Percentiles rank a stretch among this genome's conserved stretches.
phyloP scores from a whole-genome alignment of 2,888 invertebrate genomes.

The Myathropa florea region DNA sequence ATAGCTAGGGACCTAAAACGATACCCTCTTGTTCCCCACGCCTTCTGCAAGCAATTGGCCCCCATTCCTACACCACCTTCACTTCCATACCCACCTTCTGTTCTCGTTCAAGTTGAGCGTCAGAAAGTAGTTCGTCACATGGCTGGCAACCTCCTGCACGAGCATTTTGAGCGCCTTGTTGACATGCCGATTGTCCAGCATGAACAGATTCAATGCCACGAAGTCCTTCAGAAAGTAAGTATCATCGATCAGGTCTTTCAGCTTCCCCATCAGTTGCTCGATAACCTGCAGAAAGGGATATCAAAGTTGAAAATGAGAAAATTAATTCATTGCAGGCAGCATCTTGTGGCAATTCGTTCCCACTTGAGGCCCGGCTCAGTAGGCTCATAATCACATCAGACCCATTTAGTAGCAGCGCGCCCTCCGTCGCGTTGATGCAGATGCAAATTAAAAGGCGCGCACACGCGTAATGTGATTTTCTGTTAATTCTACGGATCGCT shows the following conservation, averaged over 20 bases:
- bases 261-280: constrained; percentile 86
- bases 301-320: background rate
- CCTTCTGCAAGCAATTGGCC: too few species aligned
- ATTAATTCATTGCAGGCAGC: background rate
- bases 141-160: constrained; percentile 78
- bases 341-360: background rate
- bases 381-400: constrained; percentile 50
- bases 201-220: constrained; percentile 92
- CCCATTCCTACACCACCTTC: too few species aligned
- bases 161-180: constrained; percentile 78
- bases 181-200: constrained; percentile 84
- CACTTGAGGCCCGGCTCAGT: constrained; percentile 8
- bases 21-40: too few species aligned
- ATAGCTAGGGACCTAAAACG: too few species aligned
- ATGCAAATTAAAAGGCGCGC: constrained; percentile 60
- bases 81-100: constrained; percentile 85
- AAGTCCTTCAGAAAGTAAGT: constrained; percentile 87
- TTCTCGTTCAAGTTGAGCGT: constrained; percentile 85
- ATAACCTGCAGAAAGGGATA: constrained; percentile 82
- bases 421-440: constrained; percentile 6
- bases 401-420: constrained; percentile 51
- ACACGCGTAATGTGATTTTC: constrained; percentile 78
- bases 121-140: constrained; percentile 79
- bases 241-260: constrained; percentile 87
- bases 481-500: constrained; percentile 80